Evolutionary conservation across 2,888 invertebrate genomes (phyloP).

Genomic region (Rotaria socialis): DNA sequence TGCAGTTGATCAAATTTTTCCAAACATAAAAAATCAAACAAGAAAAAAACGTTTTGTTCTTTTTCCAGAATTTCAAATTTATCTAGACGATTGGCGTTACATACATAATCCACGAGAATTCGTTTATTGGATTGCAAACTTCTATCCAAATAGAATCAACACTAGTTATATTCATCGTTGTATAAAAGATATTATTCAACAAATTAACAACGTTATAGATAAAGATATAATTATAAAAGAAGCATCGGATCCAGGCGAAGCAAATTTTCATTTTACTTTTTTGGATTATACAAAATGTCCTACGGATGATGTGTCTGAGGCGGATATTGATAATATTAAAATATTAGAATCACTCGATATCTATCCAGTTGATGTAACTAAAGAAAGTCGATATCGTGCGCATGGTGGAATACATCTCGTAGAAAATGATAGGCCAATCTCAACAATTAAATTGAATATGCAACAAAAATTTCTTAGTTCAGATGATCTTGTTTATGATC

Average conservation of each 20-base stretch:
- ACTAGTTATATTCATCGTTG: neutral
- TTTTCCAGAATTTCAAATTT: neutral
- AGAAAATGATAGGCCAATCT: neutral
- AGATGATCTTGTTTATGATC: neutral
- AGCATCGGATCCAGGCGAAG: neutral
- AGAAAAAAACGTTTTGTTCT: conserved; percentile 23
- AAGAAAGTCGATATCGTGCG: conserved; percentile 22
- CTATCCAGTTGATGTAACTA: neutral
- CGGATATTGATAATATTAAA: neutral
- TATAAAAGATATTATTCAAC: neutral
- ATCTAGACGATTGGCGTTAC: neutral
- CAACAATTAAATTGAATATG: neutral
- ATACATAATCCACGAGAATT: neutral
- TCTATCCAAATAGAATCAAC: neutral
- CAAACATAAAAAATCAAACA: neutral
- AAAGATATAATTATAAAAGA: neutral
- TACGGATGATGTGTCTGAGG: neutral
- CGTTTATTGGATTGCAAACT: conserved; percentile 7
- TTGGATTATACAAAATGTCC: conserved; percentile 26
- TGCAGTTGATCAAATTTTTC: neutral
- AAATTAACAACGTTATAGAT: neutral
- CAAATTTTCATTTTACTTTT: neutral
- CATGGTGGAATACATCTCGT: neutral
- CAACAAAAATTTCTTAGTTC: neutral
- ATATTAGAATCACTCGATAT: neutral